Conservation (phyloP, 2,888 invertebrate genomes). For the Drosophila dives region DNA sequence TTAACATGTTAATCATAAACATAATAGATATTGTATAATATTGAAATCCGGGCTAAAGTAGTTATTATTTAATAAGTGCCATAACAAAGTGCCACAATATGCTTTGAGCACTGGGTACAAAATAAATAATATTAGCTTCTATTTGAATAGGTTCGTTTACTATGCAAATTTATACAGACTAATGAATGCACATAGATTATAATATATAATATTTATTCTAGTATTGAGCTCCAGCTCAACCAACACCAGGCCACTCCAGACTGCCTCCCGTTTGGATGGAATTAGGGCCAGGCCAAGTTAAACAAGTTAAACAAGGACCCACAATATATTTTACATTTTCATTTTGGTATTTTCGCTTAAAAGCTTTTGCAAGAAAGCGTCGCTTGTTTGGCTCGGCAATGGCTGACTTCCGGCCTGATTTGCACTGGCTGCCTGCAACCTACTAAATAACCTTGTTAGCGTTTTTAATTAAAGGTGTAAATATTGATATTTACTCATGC, state of each 20-base stretch:
- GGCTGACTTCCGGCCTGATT: constrained; percentile 65
- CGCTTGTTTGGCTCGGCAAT: constrained; percentile 36
- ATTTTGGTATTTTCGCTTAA: constrained; percentile 74
- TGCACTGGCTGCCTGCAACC: constrained; percentile 25
- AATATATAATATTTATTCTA: constrained; percentile 1
- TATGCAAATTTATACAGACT: constrained; percentile 1
- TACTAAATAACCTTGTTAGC: constrained; percentile 85
- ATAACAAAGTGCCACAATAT: background rate
- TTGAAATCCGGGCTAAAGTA: background rate
- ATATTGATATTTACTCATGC: constrained; percentile 82
- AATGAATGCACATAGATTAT: constrained; percentile 3
- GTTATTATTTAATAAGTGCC: background rate
- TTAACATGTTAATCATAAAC: background rate
- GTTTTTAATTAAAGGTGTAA: constrained; percentile 85
- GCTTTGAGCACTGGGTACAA: background rate
- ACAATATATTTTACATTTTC: constrained; percentile 58
- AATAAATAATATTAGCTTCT: background rate
- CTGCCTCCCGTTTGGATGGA: background rate
- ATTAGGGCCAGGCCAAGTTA: constrained; percentile 13
- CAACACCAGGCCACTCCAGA: background rate
- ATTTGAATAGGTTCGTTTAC: background rate
- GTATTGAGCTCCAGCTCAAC: background rate
- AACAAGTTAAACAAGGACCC: constrained; percentile 6
- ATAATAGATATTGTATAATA: background rate
- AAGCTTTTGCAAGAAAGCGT: constrained; percentile 60